Evolutionary conservation across 2,113 vertebrate genomes (phyloP), one percentile per base, ranked within the genome.

Genomic region (Lamprotornis superbus): DNA sequence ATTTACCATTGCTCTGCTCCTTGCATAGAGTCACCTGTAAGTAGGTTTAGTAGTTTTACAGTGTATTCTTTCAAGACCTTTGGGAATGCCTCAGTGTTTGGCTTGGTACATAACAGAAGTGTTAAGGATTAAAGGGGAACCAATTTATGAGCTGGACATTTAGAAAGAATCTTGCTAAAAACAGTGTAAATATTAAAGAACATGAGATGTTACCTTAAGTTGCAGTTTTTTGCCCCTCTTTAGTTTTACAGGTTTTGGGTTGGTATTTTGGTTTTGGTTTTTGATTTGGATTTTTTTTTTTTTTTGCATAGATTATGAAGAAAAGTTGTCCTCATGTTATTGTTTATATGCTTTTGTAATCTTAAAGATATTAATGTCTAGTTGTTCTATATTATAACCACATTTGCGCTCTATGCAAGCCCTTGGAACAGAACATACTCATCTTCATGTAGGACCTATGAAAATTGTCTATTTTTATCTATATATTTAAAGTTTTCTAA

Each of bases 401-500:
- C 95, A 98, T 98, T 97, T 98, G 98, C 96, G 95, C 98, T 98
- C 98, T 98, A 98, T 98, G 98, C 98, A 98, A 98, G 97, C 97
- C 98, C 98, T 98, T 98, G 98, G 98, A 98, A 98, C 98, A 98
- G 98, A 98, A 98, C 98, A 97, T 98, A 96, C 97, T 97, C 98
- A 98, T 98, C 98, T 98, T 98, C 98, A 98, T 98, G 98, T 98
- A 98, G 98, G 98, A 98, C 98, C 98, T 98, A 98, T 98, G 98
- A 98, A 98, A 98, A 98, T 98, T 98, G 98, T 98, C 98, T 98
- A 98, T 98, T 98, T 98, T 98, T 98, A 98, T 98, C 98, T 98
- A 98, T 98, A 98, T 98, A 98, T 98, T 98, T 98, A 98, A 98
- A 98, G 98, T 98, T 98, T 98, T 98, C 98, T 98, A 98, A 98